phyloP scores from a whole-genome alignment of 2,113 vertebrate genomes.

The Mesoclemmys tuberculata region DNA sequence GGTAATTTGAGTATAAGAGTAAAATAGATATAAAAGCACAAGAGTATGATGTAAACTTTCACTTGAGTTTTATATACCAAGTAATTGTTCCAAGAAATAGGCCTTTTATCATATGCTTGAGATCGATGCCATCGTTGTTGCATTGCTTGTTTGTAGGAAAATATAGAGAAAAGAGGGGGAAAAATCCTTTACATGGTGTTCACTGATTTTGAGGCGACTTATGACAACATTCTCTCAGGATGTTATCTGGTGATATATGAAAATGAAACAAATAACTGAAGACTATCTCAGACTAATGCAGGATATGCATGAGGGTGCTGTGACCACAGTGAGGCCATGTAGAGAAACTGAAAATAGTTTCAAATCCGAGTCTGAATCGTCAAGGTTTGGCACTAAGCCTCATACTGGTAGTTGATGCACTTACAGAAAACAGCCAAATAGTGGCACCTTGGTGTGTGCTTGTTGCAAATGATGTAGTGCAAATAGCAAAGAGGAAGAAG shows the following conservation, averaged over 20 bases:
- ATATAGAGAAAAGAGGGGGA: neutral
- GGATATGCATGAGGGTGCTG: neutral
- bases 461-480: neutral
- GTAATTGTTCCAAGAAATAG: neutral
- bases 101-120: neutral
- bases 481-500: neutral
- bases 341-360: neutral
- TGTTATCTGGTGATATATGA: neutral
- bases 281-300: neutral
- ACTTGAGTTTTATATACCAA: neutral
- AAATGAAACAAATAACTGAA: neutral
- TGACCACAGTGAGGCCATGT: neutral
- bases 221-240: neutral
- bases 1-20: neutral
- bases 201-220: neutral
- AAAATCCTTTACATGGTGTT: neutral
- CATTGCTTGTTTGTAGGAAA: too few species aligned
- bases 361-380: neutral
- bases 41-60: neutral
- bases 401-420: neutral
- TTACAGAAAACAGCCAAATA: neutral
- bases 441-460: neutral
- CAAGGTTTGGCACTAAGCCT: neutral
- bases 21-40: neutral
- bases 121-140: too few species aligned